phyloP scores from a whole-genome alignment of 37 sponge, comb jelly and placozoan species.

The Dysidea cf. avara region DNA sequence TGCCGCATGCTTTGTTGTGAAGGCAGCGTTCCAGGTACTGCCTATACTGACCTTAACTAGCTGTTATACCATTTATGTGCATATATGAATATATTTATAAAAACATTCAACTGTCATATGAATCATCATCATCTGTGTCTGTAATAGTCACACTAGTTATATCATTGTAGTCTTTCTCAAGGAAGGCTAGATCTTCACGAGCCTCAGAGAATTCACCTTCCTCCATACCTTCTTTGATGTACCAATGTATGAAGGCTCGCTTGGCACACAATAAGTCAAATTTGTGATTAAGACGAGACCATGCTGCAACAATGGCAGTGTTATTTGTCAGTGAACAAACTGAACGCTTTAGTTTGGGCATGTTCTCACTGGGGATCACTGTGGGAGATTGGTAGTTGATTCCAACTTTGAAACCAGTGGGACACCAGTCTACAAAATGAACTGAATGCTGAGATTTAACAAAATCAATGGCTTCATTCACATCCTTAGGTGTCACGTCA shows the following conservation, averaged over 20 bases:
- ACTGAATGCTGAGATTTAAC: slow-evolving; percentile 90
- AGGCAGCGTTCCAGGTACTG: too few relatives aligned
- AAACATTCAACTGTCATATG: too few relatives aligned
- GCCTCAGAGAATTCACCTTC: too few relatives aligned
- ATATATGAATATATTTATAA: too few relatives aligned
- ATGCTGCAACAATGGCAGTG: slow-evolving; percentile 92
- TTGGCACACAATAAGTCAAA: slow-evolving; percentile 96
- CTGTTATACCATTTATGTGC: too few relatives aligned
- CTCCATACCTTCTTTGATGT: slow-evolving; percentile 93
- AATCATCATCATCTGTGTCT: too few relatives aligned
- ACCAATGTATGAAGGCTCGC: slow-evolving; percentile 96
- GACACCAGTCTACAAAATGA: too few relatives aligned
- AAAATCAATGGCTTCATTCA: slow-evolving; percentile 86
- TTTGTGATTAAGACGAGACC: slow-evolving; percentile 94
- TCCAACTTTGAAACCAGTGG: too few relatives aligned
- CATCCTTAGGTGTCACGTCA: slow-evolving; percentile 93
- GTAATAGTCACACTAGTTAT: too few relatives aligned
- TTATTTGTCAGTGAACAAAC: slow-evolving; percentile 95
- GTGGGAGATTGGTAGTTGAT: too few relatives aligned
- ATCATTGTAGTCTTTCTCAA: slow-evolving; percentile 92
- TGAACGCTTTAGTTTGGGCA: slow-evolving; percentile 88
- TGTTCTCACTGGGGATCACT: slow-evolving; percentile 86
- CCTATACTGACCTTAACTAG: too few relatives aligned
- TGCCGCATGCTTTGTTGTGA: too few relatives aligned
- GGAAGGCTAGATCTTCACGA: slow-evolving; percentile 88